Evolutionary conservation across 2,797 vertebrate genomes (phyloP).

Genomic region (Coregonus ussuriensis): DNA sequence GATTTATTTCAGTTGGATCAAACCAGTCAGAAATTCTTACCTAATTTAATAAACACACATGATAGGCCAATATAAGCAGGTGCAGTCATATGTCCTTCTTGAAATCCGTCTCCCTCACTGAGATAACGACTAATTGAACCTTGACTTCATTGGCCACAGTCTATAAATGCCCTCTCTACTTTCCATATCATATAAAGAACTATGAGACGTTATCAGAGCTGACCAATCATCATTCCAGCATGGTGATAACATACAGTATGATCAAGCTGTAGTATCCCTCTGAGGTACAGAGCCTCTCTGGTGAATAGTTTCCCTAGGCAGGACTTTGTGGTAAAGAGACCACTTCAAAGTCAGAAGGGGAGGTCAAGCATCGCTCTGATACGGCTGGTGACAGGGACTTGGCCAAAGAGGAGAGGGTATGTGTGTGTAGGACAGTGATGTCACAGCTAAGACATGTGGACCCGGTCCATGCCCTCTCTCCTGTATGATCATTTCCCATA

Average conservation of each 20-base stretch:
- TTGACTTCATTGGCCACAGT: conserved; percentile 8
- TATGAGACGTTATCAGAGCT: conserved; percentile 34
- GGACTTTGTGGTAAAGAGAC: neutral
- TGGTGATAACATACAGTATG: conserved; percentile 39
- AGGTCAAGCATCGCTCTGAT: conserved; percentile 25
- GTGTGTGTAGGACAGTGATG: conserved; percentile 49
- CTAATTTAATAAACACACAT: conserved; percentile 4
- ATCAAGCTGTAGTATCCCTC: neutral
- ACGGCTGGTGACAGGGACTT: conserved; percentile 52
- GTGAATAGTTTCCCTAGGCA: conserved; percentile 28
- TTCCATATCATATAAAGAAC: conserved; percentile 20
- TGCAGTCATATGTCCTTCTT: neutral
- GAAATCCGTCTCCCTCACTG: neutral
- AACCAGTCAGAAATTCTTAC: neutral
- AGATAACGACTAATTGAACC: conserved; percentile 4
- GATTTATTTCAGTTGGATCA: conserved; percentile 27
- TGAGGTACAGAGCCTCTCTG: too few species aligned
- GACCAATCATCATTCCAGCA: conserved; percentile 50
- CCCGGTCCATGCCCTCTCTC: conserved; percentile 3
- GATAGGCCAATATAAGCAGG: conserved; percentile 10
- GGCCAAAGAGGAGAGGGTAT: conserved; percentile 40
- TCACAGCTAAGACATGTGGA: conserved; percentile 52
- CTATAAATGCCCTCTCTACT: conserved; percentile 22
- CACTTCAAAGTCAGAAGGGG: neutral
- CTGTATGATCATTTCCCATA: conserved; percentile 57